phyloP scores from a whole-genome alignment of 1,140 invertebrate species.

The Periplaneta americana region DNA sequence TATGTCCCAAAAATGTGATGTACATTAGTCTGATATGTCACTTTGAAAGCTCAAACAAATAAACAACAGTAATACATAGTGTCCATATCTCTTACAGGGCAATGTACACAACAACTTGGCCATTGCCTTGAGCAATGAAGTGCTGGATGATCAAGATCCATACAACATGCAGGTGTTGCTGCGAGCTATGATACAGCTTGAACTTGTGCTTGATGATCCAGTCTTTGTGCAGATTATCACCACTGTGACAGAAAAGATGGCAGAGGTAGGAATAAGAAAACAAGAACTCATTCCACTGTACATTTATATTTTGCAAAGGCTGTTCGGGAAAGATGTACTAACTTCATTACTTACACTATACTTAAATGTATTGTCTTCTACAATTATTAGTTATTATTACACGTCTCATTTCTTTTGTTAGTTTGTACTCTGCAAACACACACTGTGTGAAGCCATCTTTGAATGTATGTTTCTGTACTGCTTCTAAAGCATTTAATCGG shows the following conservation, averaged over 20 bases:
- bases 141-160: not conserved
- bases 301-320: not conserved
- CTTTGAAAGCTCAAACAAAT: too few species aligned
- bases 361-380: not conserved
- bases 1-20: too few species aligned
- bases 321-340: not conserved
- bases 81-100: not conserved
- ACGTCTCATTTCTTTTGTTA: not conserved
- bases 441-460: too few species aligned
- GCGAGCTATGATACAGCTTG: not conserved
- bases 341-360: not conserved
- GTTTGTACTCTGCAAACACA: too few species aligned
- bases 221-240: not conserved
- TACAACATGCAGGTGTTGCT: not conserved
- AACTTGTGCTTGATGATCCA: not conserved
- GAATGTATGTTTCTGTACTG: too few species aligned
- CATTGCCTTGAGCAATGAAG: not conserved
- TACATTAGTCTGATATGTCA: too few species aligned
- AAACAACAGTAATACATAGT: too few species aligned
- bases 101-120: constrained; percentile 9
- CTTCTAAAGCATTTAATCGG: too few species aligned
- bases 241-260: not conserved
- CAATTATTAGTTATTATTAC: not conserved
- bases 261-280: not conserved
- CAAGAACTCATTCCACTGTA: too few species aligned